Evolutionary conservation across 2,797 vertebrate species (phyloP), one percentile per base, ranked within the genome.

Genomic region (Acridotheres tristis): DNA sequence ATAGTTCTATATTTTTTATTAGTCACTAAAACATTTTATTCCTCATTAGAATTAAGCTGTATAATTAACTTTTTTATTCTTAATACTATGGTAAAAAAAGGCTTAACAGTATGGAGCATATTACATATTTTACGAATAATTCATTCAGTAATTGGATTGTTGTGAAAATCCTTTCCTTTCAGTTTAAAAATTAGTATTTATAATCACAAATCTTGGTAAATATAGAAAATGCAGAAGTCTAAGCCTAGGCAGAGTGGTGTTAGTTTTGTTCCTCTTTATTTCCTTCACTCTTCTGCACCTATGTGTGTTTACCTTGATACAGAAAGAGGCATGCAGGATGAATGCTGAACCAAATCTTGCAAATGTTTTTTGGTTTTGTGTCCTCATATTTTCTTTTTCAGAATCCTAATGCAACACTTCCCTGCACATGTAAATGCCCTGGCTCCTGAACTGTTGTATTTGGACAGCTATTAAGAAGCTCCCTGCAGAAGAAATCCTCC

Each of bases 381-480:
- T 77, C 87, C 82, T 78, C 90, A 69, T 62, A 71, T 90, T 95
- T 96, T 89, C 81, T 88, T 68, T 27, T 73, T 89, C 71, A 77
- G 83, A 82, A 94, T 95, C 94, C 80, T 88, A 95, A 83, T 85
- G 74, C 48, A 94, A 87, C 71, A 85, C 69, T 68, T 94, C 80
- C 78, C 59, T 73, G 55, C 22, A 79, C 43, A 88, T 54, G 59
- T 66, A 94, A 94, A 96, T 89, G 53, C 66, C 36, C 29, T 5
- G 0, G 50, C 61, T 92, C 67, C 83, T 79, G 68, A 89, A 82
- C 48, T 88, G 48, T 55, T 89, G 61, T 80, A 25, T 89, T 67
- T 89, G 86, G 79, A 67, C 89, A 96, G 78, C 82, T 97, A 96
- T 97, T 96, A 96, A 94, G 85, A 16, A 93, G 79, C 73, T 96